Conservation (phyloP, 2,113 vertebrate genomes). For the Anguilla rostrata region DNA sequence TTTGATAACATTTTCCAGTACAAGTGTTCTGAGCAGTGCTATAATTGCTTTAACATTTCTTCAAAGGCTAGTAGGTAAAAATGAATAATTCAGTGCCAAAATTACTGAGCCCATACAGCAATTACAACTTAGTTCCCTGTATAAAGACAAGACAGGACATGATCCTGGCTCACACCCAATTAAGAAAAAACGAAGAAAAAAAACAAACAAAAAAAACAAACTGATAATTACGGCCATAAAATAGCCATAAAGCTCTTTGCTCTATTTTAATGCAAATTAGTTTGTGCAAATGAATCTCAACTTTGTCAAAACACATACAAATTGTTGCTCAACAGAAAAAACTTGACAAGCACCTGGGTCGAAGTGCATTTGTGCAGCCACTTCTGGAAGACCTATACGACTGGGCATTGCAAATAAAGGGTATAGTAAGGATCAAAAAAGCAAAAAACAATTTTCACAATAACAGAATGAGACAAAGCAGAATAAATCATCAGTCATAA, state of each 20-base stretch:
- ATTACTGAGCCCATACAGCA: constrained; percentile 88
- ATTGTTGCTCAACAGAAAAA: no score
- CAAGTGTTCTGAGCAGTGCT: constrained; percentile 78
- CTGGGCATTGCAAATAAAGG: no score
- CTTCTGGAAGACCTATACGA: no score
- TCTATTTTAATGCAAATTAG: no score
- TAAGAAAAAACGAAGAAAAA: no score
- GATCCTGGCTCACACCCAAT: constrained; percentile 63
- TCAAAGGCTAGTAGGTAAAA: constrained; percentile 90
- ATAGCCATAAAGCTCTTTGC: constrained; percentile 34
- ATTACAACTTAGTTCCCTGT: constrained; percentile 82
- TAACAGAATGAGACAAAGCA: neutral
- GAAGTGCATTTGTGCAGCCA: no score
- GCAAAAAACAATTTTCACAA: no score
- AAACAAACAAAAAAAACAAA: constrained; percentile 57
- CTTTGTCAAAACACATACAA: no score
- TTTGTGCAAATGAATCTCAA: no score
- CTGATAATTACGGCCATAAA: constrained; percentile 67
- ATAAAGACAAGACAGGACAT: constrained; percentile 81
- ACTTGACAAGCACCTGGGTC: no score
- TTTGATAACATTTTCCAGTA: constrained; percentile 78
- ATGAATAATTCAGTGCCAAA: constrained; percentile 92
- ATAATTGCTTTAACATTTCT: constrained; percentile 90
- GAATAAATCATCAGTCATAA: neutral
- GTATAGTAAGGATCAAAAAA: no score